Conservation (phyloP, 1,140 invertebrate genomes). For the Cherax quadricarinatus region DNA sequence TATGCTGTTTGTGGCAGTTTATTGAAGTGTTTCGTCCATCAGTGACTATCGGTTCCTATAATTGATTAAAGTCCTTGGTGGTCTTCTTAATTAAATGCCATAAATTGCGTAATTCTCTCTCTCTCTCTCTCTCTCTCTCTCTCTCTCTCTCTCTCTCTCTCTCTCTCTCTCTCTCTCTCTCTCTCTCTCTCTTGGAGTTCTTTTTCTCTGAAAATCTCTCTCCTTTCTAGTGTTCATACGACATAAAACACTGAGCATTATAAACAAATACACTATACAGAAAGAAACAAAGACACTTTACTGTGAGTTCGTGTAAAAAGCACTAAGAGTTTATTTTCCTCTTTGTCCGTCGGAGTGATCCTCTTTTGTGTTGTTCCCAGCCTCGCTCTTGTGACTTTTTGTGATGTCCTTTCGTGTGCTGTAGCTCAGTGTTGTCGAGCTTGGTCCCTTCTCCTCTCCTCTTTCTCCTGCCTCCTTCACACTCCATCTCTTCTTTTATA, state of each 20-base stretch:
- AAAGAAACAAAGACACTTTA: neutral
- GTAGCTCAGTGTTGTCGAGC: neutral
- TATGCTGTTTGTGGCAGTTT: too few relatives aligned
- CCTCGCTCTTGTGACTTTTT: conserved; percentile 4
- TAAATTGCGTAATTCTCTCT: too few relatives aligned
- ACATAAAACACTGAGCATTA: neutral
- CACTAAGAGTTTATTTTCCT: conserved; percentile 27
- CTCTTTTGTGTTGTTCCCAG: conserved; percentile 12
- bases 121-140: too few relatives aligned
- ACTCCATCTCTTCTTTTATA: neutral
- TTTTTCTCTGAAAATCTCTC: too few relatives aligned
- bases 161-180: too few relatives aligned
- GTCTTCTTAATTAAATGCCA: too few relatives aligned
- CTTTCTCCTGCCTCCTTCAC: conserved; percentile 17
- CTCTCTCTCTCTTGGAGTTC: too few relatives aligned
- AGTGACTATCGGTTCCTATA: too few relatives aligned
- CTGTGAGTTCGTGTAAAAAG: neutral
- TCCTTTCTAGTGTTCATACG: too few relatives aligned
- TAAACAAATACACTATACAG: neutral
- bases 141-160: too few relatives aligned
- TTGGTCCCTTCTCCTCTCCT: neutral
- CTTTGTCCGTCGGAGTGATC: conserved; percentile 24
- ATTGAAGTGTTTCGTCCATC: too few relatives aligned
- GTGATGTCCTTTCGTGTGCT: neutral
- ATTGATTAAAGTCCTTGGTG: too few relatives aligned